These are phyloP conservation scores for Suncus etruscus DNA, from an alignment of 2,113 vertebrate genomes.

Conservation along the genomic window DNA sequence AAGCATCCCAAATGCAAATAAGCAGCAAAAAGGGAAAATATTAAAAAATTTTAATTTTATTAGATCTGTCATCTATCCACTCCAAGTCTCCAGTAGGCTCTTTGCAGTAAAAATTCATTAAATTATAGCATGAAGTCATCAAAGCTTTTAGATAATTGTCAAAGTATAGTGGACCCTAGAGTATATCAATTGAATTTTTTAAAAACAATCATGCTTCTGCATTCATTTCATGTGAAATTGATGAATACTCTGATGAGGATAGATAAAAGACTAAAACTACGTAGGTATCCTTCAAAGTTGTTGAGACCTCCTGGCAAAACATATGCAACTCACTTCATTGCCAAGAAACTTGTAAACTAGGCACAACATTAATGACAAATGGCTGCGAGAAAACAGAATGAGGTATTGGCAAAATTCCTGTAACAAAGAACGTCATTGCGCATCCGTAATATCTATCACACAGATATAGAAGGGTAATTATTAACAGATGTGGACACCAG, in stretches of 20 bases:
- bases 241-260: slow-evolving; percentile 44
- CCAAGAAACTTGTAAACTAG: slow-evolving; percentile 69
- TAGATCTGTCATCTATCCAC: slow-evolving; percentile 23
- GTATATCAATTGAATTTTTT: slow-evolving; percentile 45
- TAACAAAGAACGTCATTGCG: slow-evolving; percentile 49
- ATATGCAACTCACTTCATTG: slow-evolving; percentile 61
- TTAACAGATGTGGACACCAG: slow-evolving; percentile 50
- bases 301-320: slow-evolving; percentile 62
- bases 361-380: slow-evolving; percentile 68
- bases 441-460: slow-evolving; percentile 59
- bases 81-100: background rate
- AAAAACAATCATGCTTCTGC: slow-evolving; percentile 38
- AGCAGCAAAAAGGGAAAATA: slow-evolving; percentile 32
- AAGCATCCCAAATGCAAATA: slow-evolving; percentile 55
- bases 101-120: slow-evolving; percentile 44
- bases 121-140: slow-evolving; percentile 52
- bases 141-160: slow-evolving; percentile 64
- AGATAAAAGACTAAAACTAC: slow-evolving; percentile 44
- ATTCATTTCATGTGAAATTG: slow-evolving; percentile 58
- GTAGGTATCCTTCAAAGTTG: slow-evolving; percentile 59
- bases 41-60: slow-evolving; percentile 34
- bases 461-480: slow-evolving; percentile 52
- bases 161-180: slow-evolving; percentile 34
- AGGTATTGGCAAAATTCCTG: slow-evolving; percentile 57
- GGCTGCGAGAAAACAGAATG: slow-evolving; percentile 63